Conservation (phyloP, 2,888 invertebrate species). For the Danaus chrysippus region DNA sequence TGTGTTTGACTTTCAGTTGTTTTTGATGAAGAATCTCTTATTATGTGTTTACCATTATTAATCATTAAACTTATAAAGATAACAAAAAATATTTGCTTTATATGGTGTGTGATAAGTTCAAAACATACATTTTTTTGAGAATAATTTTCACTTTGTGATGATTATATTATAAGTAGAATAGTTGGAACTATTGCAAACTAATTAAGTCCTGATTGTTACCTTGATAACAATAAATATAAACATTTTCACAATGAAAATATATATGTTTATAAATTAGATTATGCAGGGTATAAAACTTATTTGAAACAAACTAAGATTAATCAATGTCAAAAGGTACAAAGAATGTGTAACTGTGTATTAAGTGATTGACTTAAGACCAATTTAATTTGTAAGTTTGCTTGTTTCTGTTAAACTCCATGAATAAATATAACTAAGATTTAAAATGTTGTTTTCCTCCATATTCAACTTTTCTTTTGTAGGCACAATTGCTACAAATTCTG, state of each 20-base stretch:
- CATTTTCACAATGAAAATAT: constrained; percentile 26
- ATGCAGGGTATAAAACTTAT: constrained; percentile 20
- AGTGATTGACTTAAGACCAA: constrained; percentile 32
- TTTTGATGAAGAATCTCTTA: too few species aligned
- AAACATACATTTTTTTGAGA: too few species aligned
- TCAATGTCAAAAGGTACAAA: constrained; percentile 26
- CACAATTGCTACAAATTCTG: background rate
- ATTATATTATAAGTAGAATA: too few species aligned
- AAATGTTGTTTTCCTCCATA: background rate
- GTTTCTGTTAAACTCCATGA: constrained; percentile 31
- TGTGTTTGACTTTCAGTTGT: too few species aligned
- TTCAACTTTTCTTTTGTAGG: background rate
- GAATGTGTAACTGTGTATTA: constrained; percentile 32
- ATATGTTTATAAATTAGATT: constrained; percentile 13
- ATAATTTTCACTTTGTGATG: too few species aligned
- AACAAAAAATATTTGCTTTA: too few species aligned
- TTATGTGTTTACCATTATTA: too few species aligned
- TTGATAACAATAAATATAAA: constrained; percentile 30
- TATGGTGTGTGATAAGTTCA: too few species aligned
- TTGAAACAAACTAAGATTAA: constrained; percentile 8
- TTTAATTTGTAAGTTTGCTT: constrained; percentile 33
- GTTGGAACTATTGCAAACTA: too few species aligned
- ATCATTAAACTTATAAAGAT: too few species aligned
- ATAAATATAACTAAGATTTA: constrained; percentile 22
- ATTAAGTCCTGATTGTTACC: too few species aligned